Base-by-base conservation (phyloP, 2,113 vertebrate species). In the Rhinolophus sinicus region DNA sequence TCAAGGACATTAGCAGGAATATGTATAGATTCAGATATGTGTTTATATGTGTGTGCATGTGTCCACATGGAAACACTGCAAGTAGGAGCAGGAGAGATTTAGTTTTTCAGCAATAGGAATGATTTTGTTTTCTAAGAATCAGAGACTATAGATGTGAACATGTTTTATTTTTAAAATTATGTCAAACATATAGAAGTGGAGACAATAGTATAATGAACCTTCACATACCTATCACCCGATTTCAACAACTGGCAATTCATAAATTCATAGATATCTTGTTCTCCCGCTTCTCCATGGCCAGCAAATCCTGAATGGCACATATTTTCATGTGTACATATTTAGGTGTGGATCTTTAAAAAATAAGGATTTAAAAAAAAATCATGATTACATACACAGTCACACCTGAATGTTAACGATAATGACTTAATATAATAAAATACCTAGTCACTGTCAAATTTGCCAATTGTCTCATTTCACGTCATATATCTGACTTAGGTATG, bases 211-310 rank as follows among this genome's bases (percentile, higher is more conserved):
- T n/a, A 1, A 12, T 0, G 52, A 12, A 9, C 30, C 6, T 5
- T 50, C 24, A 8, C 0, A 0, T 0, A 10, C 52, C n/a, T 16
- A 6, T 50, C 3, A 12, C 11, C 16, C 8, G 8, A 1, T 4
- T 13, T 5, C 40, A 54, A 21, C 24, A 10, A 1, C 0, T 3
- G 18, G 47, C 84, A 47, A 2, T 16, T 58, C 67, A 19, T 1
- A 47, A 47, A 2, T 16, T 58, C 67, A 19, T 1, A 47, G 85
- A 15, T 8, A 1, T 26, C 73, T 19, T 2, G 9, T 12, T 38
- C 35, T 26, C 10, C 22, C 8, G 1, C 13, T 8, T 3, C 54
- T 10, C 35, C 14, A 16, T 6, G 35, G 24, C 58, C 18, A 30
- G 22, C 33, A 75, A 83, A 47, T 16, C 75, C 35, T n/a, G 5